Evolutionary conservation across 2,113 vertebrate genomes (phyloP), one percentile per base, ranked within the genome.

Genomic region (Brachyhypopomus occidentalis): DNA sequence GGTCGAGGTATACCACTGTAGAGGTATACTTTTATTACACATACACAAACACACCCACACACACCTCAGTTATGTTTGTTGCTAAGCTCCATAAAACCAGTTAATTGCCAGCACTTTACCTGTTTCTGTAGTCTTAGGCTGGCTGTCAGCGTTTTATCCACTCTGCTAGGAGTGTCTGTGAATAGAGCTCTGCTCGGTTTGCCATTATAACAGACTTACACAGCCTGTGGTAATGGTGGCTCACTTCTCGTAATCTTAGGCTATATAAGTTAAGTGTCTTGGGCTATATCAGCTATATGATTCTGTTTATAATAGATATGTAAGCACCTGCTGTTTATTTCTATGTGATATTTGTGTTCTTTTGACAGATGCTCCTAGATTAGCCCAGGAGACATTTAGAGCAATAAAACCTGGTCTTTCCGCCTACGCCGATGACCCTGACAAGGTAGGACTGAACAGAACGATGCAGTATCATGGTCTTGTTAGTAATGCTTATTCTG

Each of bases 371-470:
- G 90, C 90, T 86, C 96, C 95, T 3, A 92, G 83, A 71, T 90
- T 99, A 87, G 91, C 91, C 60, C 92, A 94, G 0, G 96, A 98
- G 89, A 96, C 93, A 0, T 98, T 98, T 89, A 95, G 86, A 89
- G 95, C 96, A 36, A 92, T 98, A 88, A 94, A 96, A 84, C 97
- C 97, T 0, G 97, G 96, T 22, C 94, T 99, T 2, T 99, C 97
- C 14, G 93, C 96, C 0, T 98, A 98, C 16, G 96, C 95, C 0
- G 96, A 98, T 63, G 93, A 97, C 0, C 94, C 96, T 0, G 92
- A 96, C 56, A 93, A 97, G 95, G 97, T 96, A 92, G 1, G 38
- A 87, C 8, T 5, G 17, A 36, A 36, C 8, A 11, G 2, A 63
- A 45, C 6, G 9, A 45, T 11, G 9, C 41, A 45, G 41, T 11